Evolutionary conservation across 2,888 invertebrate species (phyloP).

Genomic region (Drosophila putrida): DNA sequence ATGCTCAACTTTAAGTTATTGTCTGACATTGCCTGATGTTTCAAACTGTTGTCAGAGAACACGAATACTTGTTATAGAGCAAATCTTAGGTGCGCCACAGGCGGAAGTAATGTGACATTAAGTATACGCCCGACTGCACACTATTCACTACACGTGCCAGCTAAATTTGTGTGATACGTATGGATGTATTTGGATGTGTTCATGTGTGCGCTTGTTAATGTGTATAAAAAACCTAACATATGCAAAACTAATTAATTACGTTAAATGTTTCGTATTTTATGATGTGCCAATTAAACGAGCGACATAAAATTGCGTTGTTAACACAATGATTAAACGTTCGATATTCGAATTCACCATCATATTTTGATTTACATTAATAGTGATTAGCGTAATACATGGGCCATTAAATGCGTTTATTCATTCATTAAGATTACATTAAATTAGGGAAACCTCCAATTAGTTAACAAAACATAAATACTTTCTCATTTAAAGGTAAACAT

Average conservation of each 20-base stretch:
- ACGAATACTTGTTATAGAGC: slow-evolving; percentile 8
- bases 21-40: slow-evolving; percentile 15
- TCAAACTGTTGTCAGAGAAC: slow-evolving; percentile 10
- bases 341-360: slow-evolving; percentile 13
- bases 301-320: slow-evolving; percentile 42
- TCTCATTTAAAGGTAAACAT: neutral
- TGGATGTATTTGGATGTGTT: no score
- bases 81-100: slow-evolving; percentile 43
- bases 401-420: slow-evolving; percentile 44
- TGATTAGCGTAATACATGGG: slow-evolving; percentile 28
- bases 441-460: slow-evolving; percentile 25
- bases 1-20: neutral
- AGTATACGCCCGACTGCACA: slow-evolving; percentile 55
- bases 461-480: slow-evolving; percentile 18
- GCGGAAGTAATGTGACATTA: slow-evolving; percentile 52
- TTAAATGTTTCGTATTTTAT: slow-evolving; percentile 60
- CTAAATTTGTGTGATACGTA: neutral
- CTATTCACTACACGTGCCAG: slow-evolving; percentile 57
- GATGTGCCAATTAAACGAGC: slow-evolving; percentile 69
- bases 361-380: slow-evolving; percentile 14
- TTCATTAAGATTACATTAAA: slow-evolving; percentile 24
- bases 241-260: slow-evolving; percentile 62
- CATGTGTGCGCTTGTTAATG: slow-evolving; percentile 2
- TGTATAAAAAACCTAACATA: slow-evolving; percentile 21
- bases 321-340: slow-evolving; percentile 15